A percentile compares a stretch with the other conserved stretches of the same genome.
phyloP scores from a whole-genome alignment of 2,113 vertebrate species.

The Rhinopomastus cyanomelas region DNA sequence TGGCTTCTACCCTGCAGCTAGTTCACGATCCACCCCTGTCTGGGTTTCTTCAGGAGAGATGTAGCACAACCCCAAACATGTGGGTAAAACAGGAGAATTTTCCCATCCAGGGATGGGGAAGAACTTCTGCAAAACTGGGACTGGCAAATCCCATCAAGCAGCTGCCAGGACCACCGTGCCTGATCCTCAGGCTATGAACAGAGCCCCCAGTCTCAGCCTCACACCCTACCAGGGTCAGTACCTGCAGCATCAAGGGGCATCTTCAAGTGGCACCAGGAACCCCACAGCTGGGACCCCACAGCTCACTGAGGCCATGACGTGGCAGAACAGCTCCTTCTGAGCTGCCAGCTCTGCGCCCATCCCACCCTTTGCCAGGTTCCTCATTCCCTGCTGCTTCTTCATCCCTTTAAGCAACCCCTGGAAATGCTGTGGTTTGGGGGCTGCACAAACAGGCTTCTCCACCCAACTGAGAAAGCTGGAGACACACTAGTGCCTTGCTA shows the following conservation, averaged over 20 bases:
- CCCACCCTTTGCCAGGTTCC: not conserved
- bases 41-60: not conserved
- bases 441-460: rapidly evolving
- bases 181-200: rapidly evolving
- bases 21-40: too few species aligned
- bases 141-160: not conserved
- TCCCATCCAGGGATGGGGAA: not conserved
- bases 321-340: not conserved
- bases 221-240: rapidly evolving
- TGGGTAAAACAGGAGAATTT: not conserved
- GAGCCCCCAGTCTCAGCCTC: not conserved
- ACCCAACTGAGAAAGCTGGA: not conserved
- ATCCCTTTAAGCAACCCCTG: not conserved
- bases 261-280: not conserved
- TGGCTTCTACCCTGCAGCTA: too few species aligned
- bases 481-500: rapidly evolving
- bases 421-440: rapidly evolving
- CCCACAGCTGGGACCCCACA: rapidly evolving
- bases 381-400: rapidly evolving
- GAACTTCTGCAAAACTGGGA: not conserved
- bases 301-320: not conserved
- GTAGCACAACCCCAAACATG: not conserved
- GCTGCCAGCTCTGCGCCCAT: not conserved
- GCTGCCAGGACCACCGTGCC: too few species aligned
- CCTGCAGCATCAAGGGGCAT: rapidly evolving